Evolutionary conservation across 2,888 invertebrate species (phyloP), one percentile per base, ranked within the genome.

Genomic region (Conus canariensis): DNA sequence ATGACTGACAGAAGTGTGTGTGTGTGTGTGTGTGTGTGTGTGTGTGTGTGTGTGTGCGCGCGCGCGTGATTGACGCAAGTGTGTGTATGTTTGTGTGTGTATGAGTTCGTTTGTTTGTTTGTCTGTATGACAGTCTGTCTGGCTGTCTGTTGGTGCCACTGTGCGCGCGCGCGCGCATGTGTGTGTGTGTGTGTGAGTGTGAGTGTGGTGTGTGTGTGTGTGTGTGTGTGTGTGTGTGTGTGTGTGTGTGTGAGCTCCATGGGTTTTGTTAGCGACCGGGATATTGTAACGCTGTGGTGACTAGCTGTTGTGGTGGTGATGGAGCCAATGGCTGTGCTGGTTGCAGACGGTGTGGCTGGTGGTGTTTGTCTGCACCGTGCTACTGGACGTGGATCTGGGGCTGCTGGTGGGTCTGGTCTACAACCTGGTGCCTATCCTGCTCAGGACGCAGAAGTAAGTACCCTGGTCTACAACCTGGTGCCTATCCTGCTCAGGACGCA

Each of bases 371-470:
- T 97, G 97, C 0, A 98, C 98, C 0, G 96, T 98, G 22, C 94
- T 98, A 22, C 95, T 98, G 85, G 98, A 98, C 95, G 98, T 98
- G 91, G 98, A 98, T 94, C 97, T 97, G 94, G 99, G 99, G 0
- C 97, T 99, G 82, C 92, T 93, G 85, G 93, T 94, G 12, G 94
- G 94, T 22, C 91, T 93, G 60, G 91, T 93, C 25, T 45, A 45
- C 45, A 9, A 22, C 12, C 7, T n/a, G 25, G 90, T 92, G 77
- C 92, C 92, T 45, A 90, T 92, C 7, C 85, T 92, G 70, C 90
- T 92, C 74, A 87, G 92, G 22, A 91, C 95, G 85, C 94, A 94
- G 89, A 93, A 94, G 95, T 95, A 93, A 4, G 59, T 22, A 3
- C 45, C 45, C 91, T 93, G 60, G 91, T 93, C 25, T 92, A 92